Base-by-base conservation (phyloP, 2,113 vertebrate species). In the Galemys pyrenaicus region DNA sequence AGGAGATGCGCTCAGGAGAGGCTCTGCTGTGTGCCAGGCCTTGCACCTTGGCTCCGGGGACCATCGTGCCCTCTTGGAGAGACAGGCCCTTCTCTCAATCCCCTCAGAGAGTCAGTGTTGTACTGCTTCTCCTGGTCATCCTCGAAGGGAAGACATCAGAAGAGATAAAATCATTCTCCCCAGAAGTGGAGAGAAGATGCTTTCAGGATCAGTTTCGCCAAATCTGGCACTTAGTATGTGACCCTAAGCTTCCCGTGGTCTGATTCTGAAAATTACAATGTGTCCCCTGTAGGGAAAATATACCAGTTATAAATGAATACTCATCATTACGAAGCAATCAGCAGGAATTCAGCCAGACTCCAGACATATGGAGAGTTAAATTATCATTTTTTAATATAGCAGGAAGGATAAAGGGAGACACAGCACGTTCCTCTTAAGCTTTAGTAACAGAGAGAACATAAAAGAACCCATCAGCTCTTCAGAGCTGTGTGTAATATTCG, bases 341-440 rank as follows among this genome's bases (percentile, higher is more conserved):
- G 19, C 30, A 77, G 58, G 73, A 62, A 62, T 54, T 89, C 81
- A 74, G 62, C 71, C 49, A 54, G 68, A 65, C n/a, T 88, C 65
- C 44, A 75, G 62, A 83, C 60, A 82, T 81, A 35, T 28, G 83
- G 91, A 84, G 65, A 84, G 67, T 37, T 74, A 56, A 67, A 82
- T 90, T 64, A 84, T 91, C 11, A 74, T 91, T 84, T 97, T 95
- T 93, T 81, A 90, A 96, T 44, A 67, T 51, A 84, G 82, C 41
- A 32, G 62, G 62, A 62, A 84, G 56, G 82, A 92, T 92, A 77
- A 20, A 89, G 80, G 92, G 41, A 95, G 64, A 84, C 22, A 58
- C 8, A 84, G 74, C 67, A 70, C 82, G 44, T 64, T 96, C 44
- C 87, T 71, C 17, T 68, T 71, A 88, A 70, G 92, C 32, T 86